Evolutionary conservation across 1,140 invertebrate species (phyloP), one percentile per base, ranked within the genome.

Genomic region (Drepana arcuata): DNA sequence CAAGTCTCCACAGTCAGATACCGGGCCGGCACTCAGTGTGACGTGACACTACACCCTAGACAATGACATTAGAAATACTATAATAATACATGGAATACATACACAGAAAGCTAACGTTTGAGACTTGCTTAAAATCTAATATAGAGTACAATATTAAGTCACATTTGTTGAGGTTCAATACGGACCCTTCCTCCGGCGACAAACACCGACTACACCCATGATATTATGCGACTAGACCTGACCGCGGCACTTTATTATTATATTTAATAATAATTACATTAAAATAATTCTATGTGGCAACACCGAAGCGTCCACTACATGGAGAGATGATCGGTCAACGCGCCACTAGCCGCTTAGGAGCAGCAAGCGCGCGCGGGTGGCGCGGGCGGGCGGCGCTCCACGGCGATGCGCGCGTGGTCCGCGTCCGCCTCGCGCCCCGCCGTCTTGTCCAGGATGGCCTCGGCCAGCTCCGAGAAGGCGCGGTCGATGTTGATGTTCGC

Each of bases 401-500:
- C 82, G 30, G 75, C 75, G 51, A 80, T 80, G 51, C 82, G 68
- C 54, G 78, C 60, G 48, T 61, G 60, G 64, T 77, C 77, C 4
- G 66, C 58, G 59, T 79, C 74, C 2, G 73, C 78, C 56, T 83
- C 83, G 53, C 83, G 79, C 9, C 80, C 79, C 29, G 80, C 63
- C 26, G 77, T 73, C 66, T 83, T 84, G 67, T 84, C 83, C 29
- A 84, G 63, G 57, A 84, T 84, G 35, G 83, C 83, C 62, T 83
- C 90, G 14, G 96, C 96, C 62, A 98, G 86, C 51, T 94, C 96
- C 54, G 94, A 94, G 85, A 97, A 97, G 25, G 95, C 94, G 49
- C 94, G 92, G 82, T 95, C 94, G 25, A 97, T 94, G 72, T 95
- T 95, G 61, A 94, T 92, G 81, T 93, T 95, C 16, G 93, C 90